Percentiles rank a stretch among this genome's conserved stretches.
Evolutionary conservation across 2,797 vertebrate genomes (phyloP).

Genomic region (Malurus leucopterus): DNA sequence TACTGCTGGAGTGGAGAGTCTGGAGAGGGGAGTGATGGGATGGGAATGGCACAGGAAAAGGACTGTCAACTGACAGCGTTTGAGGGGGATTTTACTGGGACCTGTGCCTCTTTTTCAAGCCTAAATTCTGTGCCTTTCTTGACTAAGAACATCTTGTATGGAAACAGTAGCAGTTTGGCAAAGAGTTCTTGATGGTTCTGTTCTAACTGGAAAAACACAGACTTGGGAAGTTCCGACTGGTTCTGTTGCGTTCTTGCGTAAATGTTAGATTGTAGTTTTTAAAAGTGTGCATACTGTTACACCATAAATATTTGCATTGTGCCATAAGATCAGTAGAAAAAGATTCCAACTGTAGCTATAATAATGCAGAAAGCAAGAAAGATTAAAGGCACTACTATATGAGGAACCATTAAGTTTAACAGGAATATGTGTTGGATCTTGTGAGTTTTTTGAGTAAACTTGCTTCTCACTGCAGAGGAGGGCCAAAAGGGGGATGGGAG

Average conservation of each 20-base stretch:
- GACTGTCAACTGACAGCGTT: not conserved
- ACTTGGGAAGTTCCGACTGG: not conserved
- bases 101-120: not conserved
- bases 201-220: not conserved
- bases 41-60: not conserved
- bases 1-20: not conserved
- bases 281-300: not conserved
- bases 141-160: not conserved
- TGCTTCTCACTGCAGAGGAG: not conserved
- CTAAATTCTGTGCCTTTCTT: not conserved
- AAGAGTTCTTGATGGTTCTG: not conserved
- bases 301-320: not conserved
- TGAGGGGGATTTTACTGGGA: not conserved
- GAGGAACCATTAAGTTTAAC: not conserved
- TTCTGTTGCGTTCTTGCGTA: not conserved
- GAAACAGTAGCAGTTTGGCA: not conserved
- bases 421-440: not conserved
- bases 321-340: not conserved
- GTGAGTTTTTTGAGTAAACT: not conserved
- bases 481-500: rapidly evolving
- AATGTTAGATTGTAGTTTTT: not conserved
- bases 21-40: not conserved
- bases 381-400: not conserved
- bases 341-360: not conserved
- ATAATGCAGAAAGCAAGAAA: not conserved